Conservation (phyloP, 2,888 invertebrate species). For the Pocota personata region DNA sequence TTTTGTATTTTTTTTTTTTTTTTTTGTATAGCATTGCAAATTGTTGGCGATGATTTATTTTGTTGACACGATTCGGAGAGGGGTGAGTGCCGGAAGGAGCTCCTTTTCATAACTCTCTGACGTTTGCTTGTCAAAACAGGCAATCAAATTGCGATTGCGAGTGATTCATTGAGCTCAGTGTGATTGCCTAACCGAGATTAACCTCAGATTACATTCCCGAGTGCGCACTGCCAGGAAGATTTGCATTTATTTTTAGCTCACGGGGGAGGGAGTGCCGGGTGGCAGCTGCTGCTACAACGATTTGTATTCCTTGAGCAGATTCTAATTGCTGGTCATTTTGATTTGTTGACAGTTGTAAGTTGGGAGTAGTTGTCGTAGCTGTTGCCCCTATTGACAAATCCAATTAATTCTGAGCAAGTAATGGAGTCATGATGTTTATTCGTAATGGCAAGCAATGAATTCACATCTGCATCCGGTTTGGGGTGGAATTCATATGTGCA, state of each 20-base stretch:
- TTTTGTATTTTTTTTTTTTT: background rate
- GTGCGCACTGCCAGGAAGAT: slow-evolving; percentile 16
- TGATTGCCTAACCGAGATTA: slow-evolving; percentile 41
- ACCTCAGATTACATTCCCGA: slow-evolving; percentile 39
- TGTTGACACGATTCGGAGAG: slow-evolving; percentile 37
- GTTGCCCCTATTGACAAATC: slow-evolving; percentile 51
- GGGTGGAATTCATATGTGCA: slow-evolving; percentile 29
- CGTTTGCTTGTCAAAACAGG: slow-evolving; percentile 58
- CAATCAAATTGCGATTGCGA: slow-evolving; percentile 44
- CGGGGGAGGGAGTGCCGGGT: background rate
- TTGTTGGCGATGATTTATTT: slow-evolving; percentile 63
- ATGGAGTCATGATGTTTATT: slow-evolving; percentile 59
- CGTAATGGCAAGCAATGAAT: slow-evolving; percentile 43
- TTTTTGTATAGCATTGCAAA: background rate
- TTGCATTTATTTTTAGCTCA: slow-evolving; percentile 43
- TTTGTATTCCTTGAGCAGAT: slow-evolving; percentile 37
- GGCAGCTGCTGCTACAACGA: background rate
- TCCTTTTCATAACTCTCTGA: slow-evolving; percentile 50
- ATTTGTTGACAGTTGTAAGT: slow-evolving; percentile 61
- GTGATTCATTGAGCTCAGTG: slow-evolving; percentile 58
- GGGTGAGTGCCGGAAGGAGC: slow-evolving; percentile 42
- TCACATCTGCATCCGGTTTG: slow-evolving; percentile 58
- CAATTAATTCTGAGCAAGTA: slow-evolving; percentile 64
- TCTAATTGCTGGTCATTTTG: slow-evolving; percentile 45
- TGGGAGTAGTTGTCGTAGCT: slow-evolving; percentile 30